Percentiles rank a stretch among this genome's conserved stretches.
These are phyloP conservation scores for Chionis minor DNA, from an alignment of 2,113 vertebrate species.

Conservation along the genomic window DNA sequence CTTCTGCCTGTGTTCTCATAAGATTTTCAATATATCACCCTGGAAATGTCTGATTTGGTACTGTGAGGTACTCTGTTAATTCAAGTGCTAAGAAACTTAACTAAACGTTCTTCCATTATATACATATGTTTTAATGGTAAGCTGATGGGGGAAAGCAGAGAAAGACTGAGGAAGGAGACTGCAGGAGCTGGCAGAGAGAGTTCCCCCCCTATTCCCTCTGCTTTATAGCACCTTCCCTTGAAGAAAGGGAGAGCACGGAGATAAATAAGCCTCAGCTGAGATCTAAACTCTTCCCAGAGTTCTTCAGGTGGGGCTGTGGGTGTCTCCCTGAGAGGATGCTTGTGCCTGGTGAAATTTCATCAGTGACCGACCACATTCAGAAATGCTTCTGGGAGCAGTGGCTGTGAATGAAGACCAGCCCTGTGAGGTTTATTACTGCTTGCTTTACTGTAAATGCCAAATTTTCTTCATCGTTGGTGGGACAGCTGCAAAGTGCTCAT, in stretches of 20 bases:
- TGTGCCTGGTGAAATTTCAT: rapidly evolving
- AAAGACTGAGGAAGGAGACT: neutral
- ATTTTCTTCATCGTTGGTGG: neutral
- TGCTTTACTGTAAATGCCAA: neutral
- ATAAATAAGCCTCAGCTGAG: neutral
- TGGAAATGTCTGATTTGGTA: neutral
- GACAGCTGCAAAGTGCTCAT: neutral
- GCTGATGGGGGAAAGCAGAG: neutral
- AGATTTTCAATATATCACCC: neutral
- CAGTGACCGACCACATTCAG: neutral
- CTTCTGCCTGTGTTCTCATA: slow-evolving; percentile 4
- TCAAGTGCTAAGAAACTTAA: neutral
- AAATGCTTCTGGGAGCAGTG: neutral
- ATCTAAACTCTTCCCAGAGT: neutral
- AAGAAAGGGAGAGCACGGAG: neutral
- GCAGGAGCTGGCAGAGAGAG: neutral
- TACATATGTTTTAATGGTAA: neutral
- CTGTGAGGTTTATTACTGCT: neutral
- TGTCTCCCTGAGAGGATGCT: neutral
- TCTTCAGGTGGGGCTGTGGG: neutral
- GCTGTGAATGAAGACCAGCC: neutral
- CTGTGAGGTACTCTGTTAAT: neutral
- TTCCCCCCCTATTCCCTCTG: neutral
- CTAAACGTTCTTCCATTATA: neutral
- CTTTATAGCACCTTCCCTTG: neutral